These are phyloP conservation scores for Pitta sordida DNA, from an alignment of 2,113 vertebrate species.

Conservation along the genomic window DNA sequence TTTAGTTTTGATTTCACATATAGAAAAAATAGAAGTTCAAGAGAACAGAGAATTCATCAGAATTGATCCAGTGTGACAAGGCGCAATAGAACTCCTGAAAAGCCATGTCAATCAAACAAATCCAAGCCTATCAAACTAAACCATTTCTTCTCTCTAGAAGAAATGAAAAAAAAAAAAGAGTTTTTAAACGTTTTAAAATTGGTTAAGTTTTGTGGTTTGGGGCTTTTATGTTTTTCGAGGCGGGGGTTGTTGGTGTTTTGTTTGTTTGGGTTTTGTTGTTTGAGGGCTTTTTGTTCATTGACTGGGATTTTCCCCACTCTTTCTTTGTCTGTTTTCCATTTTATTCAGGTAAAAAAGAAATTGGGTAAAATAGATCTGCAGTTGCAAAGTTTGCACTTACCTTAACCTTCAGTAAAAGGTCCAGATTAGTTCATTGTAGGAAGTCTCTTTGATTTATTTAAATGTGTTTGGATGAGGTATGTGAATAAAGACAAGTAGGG, in stretches of 20 bases:
- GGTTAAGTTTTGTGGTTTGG: not conserved
- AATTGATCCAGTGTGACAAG: not conserved
- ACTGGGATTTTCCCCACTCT: no score
- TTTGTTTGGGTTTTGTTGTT: not conserved
- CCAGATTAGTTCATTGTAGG: not conserved
- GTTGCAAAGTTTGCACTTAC: not conserved
- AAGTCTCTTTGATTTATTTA: not conserved
- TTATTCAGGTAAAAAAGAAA: not conserved
- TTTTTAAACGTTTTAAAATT: no score
- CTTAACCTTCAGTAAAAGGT: not conserved
- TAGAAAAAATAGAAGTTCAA: not conserved
- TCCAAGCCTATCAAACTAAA: not conserved
- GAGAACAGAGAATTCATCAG: not conserved
- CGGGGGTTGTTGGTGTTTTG: not conserved
- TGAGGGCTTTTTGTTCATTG: not conserved
- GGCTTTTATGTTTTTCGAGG: fast-evolving
- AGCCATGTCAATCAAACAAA: not conserved
- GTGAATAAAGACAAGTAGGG: not conserved
- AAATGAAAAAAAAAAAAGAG: fast-evolving
- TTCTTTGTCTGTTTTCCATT: not conserved
- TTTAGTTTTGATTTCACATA: not conserved
- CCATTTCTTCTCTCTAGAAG: not conserved
- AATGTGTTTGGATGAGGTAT: not conserved
- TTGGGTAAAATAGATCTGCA: not conserved
- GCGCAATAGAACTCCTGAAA: not conserved